These are phyloP conservation scores for Leuciscus idus DNA, from an alignment of 2,113 vertebrate genomes.

Conservation along the genomic window DNA sequence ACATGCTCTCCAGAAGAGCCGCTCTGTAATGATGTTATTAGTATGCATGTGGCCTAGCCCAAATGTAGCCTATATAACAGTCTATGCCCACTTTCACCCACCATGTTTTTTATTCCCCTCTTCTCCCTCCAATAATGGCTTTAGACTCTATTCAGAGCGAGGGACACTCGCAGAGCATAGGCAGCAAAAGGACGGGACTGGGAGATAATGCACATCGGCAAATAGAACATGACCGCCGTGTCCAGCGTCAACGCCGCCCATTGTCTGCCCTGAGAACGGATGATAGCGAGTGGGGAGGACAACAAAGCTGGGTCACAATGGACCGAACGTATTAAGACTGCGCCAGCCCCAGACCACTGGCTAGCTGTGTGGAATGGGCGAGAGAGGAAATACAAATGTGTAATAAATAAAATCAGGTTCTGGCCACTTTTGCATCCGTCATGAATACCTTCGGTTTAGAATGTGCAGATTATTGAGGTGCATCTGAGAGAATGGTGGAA, in stretches of 20 bases:
- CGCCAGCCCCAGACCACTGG: slow-evolving; percentile 47
- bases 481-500: slow-evolving; percentile 44
- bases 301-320: slow-evolving; percentile 63
- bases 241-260: slow-evolving; percentile 61
- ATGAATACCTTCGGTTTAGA: slow-evolving; percentile 37
- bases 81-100: slow-evolving; percentile 72
- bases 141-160: slow-evolving; percentile 78
- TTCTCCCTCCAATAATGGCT: slow-evolving; percentile 76
- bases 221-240: slow-evolving; percentile 72
- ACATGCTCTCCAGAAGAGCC: slow-evolving; percentile 86
- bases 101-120: slow-evolving; percentile 43
- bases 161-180: slow-evolving; percentile 72
- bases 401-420: slow-evolving; percentile 45
- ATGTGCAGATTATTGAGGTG: slow-evolving; percentile 27
- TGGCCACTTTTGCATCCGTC: not conserved
- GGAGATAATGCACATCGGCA: slow-evolving; percentile 75
- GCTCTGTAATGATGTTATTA: slow-evolving; percentile 92
- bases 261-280: slow-evolving; percentile 70
- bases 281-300: slow-evolving; percentile 59
- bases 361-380: slow-evolving; percentile 23
- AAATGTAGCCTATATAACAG: slow-evolving; percentile 91
- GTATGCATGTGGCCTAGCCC: slow-evolving; percentile 91
- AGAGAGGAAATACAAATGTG: slow-evolving; percentile 26
- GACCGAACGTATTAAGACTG: slow-evolving; percentile 59
- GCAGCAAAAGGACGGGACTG: slow-evolving; percentile 65